Evolutionary conservation across 2,113 vertebrate species (phyloP), one percentile per base, ranked within the genome.

Genomic region (Mohoua ochrocephala): DNA sequence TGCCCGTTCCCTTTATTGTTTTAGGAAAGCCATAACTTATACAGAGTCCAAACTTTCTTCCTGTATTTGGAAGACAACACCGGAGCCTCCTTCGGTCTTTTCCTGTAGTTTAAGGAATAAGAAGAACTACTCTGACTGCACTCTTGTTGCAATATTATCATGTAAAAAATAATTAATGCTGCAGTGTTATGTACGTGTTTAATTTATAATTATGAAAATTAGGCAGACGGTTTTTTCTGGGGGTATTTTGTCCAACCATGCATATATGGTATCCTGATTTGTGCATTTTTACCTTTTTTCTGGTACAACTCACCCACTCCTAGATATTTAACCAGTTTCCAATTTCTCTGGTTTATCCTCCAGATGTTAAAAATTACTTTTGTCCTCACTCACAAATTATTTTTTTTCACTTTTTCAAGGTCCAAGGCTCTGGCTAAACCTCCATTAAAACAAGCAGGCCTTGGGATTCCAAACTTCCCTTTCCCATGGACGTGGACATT

Each of bases 31-130:
- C 91, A 98, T 68, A 99, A 99, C 95, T 98, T 99, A 69, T 99
- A 99, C 13, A 99, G 99, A 75, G 97, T 98, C 63, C 99, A 99
- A 13, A 98, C 99, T 13, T 99, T 99, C 96, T 99, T 99, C 97
- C 97, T 99, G 86, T 99, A 99, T 84, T 99, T 99, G 97, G 99
- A 99, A 96, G 98, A 99, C 73, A 87, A 56, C 15, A 98, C 93
- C 52, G 99, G 99, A 61, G 96, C 97, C 47, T 99, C 99, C 53
- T 99, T 99, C 42, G 99, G 99, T 33, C 99, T 99, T 78, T 99
- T 99, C 95, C 97, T 99, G 52, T 19, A 44, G 31, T 28, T 56
- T 21, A 22, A 45, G 31, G n/a, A 21, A 35, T 21, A 42, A 45
- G 33, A 57, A 21, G 15, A 27, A 21, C 13, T 39, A 2, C 35